A percentile compares a stretch with the other conserved stretches of the same genome.
phyloP scores from a whole-genome alignment of 2,797 vertebrate species.

The Acipenser transmontanus region DNA sequence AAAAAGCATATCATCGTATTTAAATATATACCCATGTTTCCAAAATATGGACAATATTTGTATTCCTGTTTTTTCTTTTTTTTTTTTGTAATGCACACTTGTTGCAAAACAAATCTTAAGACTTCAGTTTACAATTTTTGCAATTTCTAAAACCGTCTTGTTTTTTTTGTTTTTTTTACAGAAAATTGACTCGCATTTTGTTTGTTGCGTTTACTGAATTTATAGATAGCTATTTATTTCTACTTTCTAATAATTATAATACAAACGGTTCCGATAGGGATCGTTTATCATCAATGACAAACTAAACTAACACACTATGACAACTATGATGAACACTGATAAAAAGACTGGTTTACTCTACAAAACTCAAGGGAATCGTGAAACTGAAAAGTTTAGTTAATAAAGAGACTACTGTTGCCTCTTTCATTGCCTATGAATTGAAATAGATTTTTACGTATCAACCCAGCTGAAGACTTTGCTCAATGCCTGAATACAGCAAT shows the following conservation, averaged over 20 bases:
- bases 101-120: no score
- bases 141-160: not conserved
- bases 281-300: slow-evolving; percentile 32
- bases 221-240: not conserved
- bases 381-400: slow-evolving; percentile 32
- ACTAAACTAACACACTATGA: slow-evolving; percentile 21
- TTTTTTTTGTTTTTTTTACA: not conserved
- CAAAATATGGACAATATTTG: no score
- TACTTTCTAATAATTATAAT: slow-evolving; percentile 2
- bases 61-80: no score
- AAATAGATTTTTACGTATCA: slow-evolving; percentile 58
- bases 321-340: slow-evolving; percentile 23
- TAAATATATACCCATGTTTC: no score
- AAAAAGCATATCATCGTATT: no score
- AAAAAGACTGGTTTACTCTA: slow-evolving; percentile 27
- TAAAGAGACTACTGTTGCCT: slow-evolving; percentile 60
- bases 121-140: no score
- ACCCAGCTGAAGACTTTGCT: slow-evolving; percentile 56
- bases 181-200: slow-evolving; percentile 11
- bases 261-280: slow-evolving; percentile 18
- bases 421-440: slow-evolving; percentile 53
- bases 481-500: slow-evolving; percentile 61
- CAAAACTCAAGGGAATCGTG: slow-evolving; percentile 5
- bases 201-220: slow-evolving; percentile 13
- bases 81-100: no score